Evolutionary conservation across 2,113 vertebrate genomes (phyloP), one percentile per base, ranked within the genome.

Genomic region (Progne subis): DNA sequence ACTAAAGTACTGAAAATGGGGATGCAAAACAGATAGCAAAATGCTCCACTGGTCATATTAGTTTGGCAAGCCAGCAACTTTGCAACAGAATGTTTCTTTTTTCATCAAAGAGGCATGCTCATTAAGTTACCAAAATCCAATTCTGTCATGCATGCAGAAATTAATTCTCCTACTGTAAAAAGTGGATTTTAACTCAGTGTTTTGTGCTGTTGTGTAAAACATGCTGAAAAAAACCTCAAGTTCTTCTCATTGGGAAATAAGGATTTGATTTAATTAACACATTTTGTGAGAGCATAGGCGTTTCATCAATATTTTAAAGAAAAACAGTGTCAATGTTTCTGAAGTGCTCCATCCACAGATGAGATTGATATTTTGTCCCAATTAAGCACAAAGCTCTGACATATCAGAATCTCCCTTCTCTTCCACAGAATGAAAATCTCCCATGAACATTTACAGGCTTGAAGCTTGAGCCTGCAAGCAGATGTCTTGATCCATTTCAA

Each of bases 291-390:
- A 92, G 95, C 89, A 91, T 1, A 67, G 80, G 37, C 56, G 61
- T 81, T 92, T 92, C 94, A 95, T 95, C 89, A 95, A 95, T 96
- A 95, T 96, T 96, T 96, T 86, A 96, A 95, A 83, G 20, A 77
- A 81, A 91, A 94, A 37, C 46, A 77, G 11, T 14, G 37, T 15
- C 9, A 49, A 86, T 29, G 47, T 85, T 94, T 95, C 90, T 94
- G 75, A 94, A 95, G 76, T 69, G 37, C 26, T 95, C 55, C 65
- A 78, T 82, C 12, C 71, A 93, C 34, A 93, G 88, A 83, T 39
- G 68, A 94, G 46, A 57, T 31, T 72, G 78, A 41, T 92, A 64
- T 91, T 96, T 96, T 94, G 70, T 91, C 74, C 74, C 87, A 95
- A 23, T 94, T 96, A 95, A 82, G 70, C 21, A 91, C 49, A 91